Evolutionary conservation across 2,888 invertebrate genomes (phyloP).

Genomic region (Pachymerium ferrugineum): DNA sequence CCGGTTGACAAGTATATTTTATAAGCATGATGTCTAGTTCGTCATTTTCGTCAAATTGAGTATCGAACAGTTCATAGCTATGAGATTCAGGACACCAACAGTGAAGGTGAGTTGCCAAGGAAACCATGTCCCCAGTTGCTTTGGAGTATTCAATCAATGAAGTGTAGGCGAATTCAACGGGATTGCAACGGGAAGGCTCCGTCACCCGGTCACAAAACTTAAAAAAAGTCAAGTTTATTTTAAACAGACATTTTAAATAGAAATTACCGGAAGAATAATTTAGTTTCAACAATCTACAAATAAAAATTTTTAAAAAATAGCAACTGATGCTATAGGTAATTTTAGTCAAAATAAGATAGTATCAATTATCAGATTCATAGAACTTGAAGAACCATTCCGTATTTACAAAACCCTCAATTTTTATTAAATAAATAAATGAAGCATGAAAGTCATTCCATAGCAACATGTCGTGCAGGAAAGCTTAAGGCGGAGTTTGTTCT

Average conservation of each 20-base stretch:
- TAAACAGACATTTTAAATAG: too few species aligned
- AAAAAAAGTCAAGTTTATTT: too few species aligned
- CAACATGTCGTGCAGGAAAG: background rate
- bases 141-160: constrained; percentile 40
- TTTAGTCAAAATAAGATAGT: too few species aligned
- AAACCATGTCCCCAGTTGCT: constrained; percentile 39
- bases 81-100: constrained; percentile 41
- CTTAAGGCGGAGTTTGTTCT: background rate
- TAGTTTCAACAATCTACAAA: too few species aligned
- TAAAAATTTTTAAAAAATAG: too few species aligned
- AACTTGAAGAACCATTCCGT: too few species aligned
- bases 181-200: background rate
- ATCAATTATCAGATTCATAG: too few species aligned
- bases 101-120: constrained; percentile 39
- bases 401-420: too few species aligned
- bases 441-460: too few species aligned
- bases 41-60: constrained; percentile 39
- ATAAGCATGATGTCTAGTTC: constrained; percentile 40
- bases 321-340: too few species aligned
- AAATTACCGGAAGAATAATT: too few species aligned
- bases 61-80: constrained; percentile 39
- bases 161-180: constrained; percentile 38
- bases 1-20: constrained; percentile 40
- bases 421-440: too few species aligned
- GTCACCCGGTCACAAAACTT: constrained; percentile 23